A percentile compares a stretch with the other conserved stretches of the same genome.
Evolutionary conservation across 2,888 invertebrate genomes (phyloP).

Genomic region (Boloria selene): DNA sequence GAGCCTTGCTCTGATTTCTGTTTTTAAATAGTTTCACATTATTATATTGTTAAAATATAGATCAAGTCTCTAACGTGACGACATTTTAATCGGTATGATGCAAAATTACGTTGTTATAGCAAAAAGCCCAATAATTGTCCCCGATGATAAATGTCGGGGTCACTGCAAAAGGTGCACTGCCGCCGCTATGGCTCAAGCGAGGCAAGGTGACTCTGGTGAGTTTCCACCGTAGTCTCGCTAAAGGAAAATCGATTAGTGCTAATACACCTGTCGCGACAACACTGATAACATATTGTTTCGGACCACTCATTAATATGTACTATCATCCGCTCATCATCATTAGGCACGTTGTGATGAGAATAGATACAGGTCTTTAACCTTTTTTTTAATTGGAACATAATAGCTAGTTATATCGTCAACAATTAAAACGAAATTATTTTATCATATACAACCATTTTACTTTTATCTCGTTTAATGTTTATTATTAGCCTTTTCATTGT

Average conservation of each 20-base stretch:
- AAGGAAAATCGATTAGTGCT: constrained; percentile 30
- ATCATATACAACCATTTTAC: background rate
- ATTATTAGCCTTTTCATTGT: too few species aligned
- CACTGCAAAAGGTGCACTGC: constrained; percentile 73
- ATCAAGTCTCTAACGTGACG: constrained; percentile 41
- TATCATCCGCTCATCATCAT: constrained; percentile 32
- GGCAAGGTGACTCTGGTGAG: constrained; percentile 70
- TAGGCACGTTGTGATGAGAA: constrained; percentile 24
- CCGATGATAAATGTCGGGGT: constrained; percentile 59
- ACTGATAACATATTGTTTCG: constrained; percentile 22
- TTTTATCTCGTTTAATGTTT: background rate
- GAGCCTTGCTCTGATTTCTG: constrained; percentile 55
- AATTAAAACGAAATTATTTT: background rate
- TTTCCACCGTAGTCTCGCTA: constrained; percentile 48
- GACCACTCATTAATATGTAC: constrained; percentile 28
- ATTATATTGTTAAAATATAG: constrained; percentile 44
- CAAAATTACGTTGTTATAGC: constrained; percentile 50
- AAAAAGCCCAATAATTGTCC: constrained; percentile 59
- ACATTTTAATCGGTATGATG: constrained; percentile 24
- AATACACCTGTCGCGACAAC: constrained; percentile 25
- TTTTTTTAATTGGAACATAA: constrained; percentile 8
- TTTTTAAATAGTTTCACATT: constrained; percentile 40
- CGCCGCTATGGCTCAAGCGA: constrained; percentile 64
- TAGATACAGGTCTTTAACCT: constrained; percentile 24
- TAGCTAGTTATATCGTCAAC: constrained; percentile 13